Percentiles rank a stretch among this genome's conserved stretches.
These are phyloP conservation scores for Rhopalosiphum nymphaeae DNA, from an alignment of 2,888 invertebrate species.

Conservation along the genomic window DNA sequence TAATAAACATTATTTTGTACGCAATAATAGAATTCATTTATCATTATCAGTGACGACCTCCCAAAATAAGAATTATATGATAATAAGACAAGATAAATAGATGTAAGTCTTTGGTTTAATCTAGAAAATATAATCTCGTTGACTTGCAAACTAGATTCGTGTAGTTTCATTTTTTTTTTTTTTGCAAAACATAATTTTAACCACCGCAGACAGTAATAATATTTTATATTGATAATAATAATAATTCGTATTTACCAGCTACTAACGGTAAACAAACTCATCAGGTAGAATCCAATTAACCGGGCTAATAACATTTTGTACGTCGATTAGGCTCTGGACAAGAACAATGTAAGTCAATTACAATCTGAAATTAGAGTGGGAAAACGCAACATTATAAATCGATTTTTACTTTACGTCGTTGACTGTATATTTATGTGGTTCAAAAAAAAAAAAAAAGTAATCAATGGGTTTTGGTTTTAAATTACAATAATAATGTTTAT, in stretches of 20 bases:
- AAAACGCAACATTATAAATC: slow-evolving; percentile 52
- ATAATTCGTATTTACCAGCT: neutral
- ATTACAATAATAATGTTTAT: slow-evolving; percentile 38
- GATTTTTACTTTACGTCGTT: slow-evolving; percentile 30
- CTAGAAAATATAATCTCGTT: neutral
- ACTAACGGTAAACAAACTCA: slow-evolving; percentile 53
- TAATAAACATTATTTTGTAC: slow-evolving; percentile 39
- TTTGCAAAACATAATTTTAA: slow-evolving; percentile 31
- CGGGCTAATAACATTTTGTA: slow-evolving; percentile 46
- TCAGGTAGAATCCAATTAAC: slow-evolving; percentile 57
- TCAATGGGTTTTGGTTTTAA: slow-evolving; percentile 35
- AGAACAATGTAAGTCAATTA: slow-evolving; percentile 55
- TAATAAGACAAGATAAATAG: neutral
- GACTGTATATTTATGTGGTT: slow-evolving; percentile 24
- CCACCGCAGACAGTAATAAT: slow-evolving; percentile 42
- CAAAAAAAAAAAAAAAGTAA: slow-evolving; percentile 27
- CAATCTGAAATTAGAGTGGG: slow-evolving; percentile 27
- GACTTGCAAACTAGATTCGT: slow-evolving; percentile 24
- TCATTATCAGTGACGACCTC: slow-evolving; percentile 39
- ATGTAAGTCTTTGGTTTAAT: neutral
- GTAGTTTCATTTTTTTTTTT: neutral
- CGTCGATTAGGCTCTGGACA: slow-evolving; percentile 51
- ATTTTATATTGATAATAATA: slow-evolving; percentile 34
- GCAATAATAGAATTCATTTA: slow-evolving; percentile 40
- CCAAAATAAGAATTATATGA: slow-evolving; percentile 14